Evolutionary conservation across 2,797 vertebrate species (phyloP), one percentile per base, ranked within the genome.

Genomic region (Enteromius treurensis): DNA sequence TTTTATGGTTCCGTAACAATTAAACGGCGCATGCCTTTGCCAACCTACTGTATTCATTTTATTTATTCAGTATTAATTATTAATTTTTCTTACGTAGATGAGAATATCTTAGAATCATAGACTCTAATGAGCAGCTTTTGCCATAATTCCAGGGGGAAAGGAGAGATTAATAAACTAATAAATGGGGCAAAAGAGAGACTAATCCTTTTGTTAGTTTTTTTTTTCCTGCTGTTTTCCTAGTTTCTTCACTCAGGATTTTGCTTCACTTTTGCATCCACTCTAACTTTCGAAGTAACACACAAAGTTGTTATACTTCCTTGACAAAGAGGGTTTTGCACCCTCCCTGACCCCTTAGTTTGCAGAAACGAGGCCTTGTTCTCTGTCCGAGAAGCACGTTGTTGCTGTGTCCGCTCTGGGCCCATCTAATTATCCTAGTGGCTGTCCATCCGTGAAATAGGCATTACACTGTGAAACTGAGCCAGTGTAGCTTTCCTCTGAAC

Each of bases 391-490:
- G 40, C 65, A 79, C 6, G n/a, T 85, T 32, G 8, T 11, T 69
- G 34, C 37, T 19, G 40, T 76, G 84, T 81, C 70, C 14, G n/a
- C 78, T 83, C 40, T 2, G 29, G 53, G 75, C 74, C 76, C 76
- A 58, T 88, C 87, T 87, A 84, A 85, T 87, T 87, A 84, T 84
- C 86, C 84, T 21, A 53, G 29, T 49, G 75, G 67, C 75, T 73
- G 79, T 68, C 86, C 87, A 82, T 83, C 84, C 79, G 37, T 84
- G 65, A 85, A 87, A 85, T 82, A 69, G 70, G 64, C 70, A 78
- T 67, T 87, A 85, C 79, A 47, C 75, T 86, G 81, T 85, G 86
- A 88, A 87, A 87, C 85, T 79, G 81, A 87, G 82, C 86, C 81
- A 71, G 65, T 82, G 78, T 85, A 81, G 62, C 74, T 85, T 45